Percentiles rank a stretch among this genome's conserved stretches.
These are phyloP conservation scores for Girardinichthys multiradiatus DNA, from an alignment of 2,113 vertebrate species.

Conservation along the genomic window DNA sequence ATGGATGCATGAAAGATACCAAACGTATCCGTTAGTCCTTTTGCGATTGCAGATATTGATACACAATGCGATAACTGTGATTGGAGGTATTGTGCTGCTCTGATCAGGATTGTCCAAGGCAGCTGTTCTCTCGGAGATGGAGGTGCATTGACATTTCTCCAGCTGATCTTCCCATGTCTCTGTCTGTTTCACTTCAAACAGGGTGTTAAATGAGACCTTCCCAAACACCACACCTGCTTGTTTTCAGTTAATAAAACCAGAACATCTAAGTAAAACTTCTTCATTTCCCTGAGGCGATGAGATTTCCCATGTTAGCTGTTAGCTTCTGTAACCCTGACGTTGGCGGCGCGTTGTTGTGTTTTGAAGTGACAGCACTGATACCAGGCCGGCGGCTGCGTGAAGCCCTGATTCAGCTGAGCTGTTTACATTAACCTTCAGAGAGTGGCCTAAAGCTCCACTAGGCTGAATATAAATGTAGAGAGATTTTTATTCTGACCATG, in stretches of 20 bases:
- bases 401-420: not conserved
- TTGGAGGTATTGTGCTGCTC: too few relatives aligned
- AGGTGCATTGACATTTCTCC: too few relatives aligned
- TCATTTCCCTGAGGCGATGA: too few relatives aligned
- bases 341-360: not conserved
- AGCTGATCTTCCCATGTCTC: too few relatives aligned
- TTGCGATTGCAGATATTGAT: too few relatives aligned
- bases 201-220: not conserved
- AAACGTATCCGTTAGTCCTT: too few relatives aligned
- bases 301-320: not conserved
- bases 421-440: constrained; percentile 3
- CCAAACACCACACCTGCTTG: not conserved
- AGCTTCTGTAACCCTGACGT: not conserved
- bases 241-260: not conserved
- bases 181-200: too few relatives aligned
- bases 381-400: too few relatives aligned
- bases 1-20: too few relatives aligned
- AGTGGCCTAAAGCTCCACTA: not conserved
- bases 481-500: not conserved
- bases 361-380: not conserved
- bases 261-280: not conserved
- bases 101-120: too few relatives aligned
- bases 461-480: not conserved
- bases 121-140: too few relatives aligned
- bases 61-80: too few relatives aligned